Conservation (phyloP, 2,797 vertebrate genomes). For the Xerus rutilus region DNA sequence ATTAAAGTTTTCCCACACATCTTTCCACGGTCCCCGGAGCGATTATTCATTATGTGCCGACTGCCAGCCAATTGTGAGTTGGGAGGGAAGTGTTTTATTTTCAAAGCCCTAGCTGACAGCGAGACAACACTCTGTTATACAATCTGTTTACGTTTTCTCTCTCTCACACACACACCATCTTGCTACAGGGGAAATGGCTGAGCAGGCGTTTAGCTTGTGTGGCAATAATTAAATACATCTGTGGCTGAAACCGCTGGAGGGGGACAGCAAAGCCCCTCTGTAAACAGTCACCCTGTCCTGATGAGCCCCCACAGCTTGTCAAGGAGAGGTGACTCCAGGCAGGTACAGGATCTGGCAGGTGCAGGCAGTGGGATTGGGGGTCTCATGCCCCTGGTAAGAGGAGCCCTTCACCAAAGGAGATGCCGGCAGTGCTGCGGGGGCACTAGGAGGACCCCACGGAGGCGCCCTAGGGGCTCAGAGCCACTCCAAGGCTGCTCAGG, state of each 20-base stretch:
- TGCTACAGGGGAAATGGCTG: conserved; percentile 87
- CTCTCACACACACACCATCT: conserved; percentile 57
- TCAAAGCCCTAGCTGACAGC: conserved; percentile 91
- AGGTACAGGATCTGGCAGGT: conserved; percentile 85
- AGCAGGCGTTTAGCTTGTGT: conserved; percentile 84
- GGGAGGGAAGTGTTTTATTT: conserved; percentile 92
- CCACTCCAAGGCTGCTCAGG: not conserved
- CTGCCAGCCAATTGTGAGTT: conserved; percentile 91
- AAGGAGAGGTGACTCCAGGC: conserved; percentile 71
- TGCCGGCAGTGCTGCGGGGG: fast-evolving
- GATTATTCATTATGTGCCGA: conserved; percentile 91
- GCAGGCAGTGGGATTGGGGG: conserved; percentile 67
- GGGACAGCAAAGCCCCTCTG: conserved; percentile 76
- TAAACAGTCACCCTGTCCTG: conserved; percentile 80
- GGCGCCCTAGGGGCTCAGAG: no score
- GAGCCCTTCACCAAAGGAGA: not conserved
- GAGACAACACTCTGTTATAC: conserved; percentile 91
- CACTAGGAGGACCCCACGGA: fast-evolving
- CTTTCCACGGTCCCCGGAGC: conserved; percentile 91
- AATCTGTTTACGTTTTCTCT: conserved; percentile 91
- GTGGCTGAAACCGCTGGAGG: conserved; percentile 79
- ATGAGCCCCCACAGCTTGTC: conserved; percentile 64
- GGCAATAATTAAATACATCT: conserved; percentile 89
- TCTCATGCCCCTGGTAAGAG: not conserved
- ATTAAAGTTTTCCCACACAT: conserved; percentile 96